A percentile compares a stretch with the other conserved stretches of the same genome.
phyloP scores from a whole-genome alignment of 2,888 invertebrate species.

The Cephus pulcher region DNA sequence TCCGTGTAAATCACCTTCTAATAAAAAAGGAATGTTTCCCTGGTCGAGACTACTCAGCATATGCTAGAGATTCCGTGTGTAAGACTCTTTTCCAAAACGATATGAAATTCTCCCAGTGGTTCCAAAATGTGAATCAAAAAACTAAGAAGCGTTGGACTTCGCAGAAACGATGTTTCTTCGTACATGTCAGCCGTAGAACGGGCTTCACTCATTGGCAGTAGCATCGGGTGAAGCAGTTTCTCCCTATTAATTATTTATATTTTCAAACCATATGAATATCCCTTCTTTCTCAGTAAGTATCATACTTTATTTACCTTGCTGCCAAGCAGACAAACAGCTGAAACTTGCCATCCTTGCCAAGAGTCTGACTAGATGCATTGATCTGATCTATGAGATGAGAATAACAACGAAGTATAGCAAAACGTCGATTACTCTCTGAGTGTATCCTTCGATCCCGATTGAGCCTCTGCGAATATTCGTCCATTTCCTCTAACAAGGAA shows the following conservation, averaged over 20 bases:
- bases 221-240: conserved; percentile 89
- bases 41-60: conserved; percentile 44
- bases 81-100: conserved; percentile 87
- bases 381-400: conserved; percentile 92
- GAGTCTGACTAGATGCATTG: conserved; percentile 82
- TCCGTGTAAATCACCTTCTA: neutral
- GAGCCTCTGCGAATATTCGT: conserved; percentile 60
- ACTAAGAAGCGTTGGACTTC: conserved; percentile 86
- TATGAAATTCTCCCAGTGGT: conserved; percentile 89
- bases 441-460: conserved; percentile 52
- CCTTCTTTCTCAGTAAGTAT: neutral
- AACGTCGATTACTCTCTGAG: conserved; percentile 56
- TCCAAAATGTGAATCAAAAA: conserved; percentile 92
- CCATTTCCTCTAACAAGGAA: conserved; percentile 75
- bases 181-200: conserved; percentile 94
- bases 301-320: conserved; percentile 75
- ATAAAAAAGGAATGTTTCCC: conserved; percentile 2
- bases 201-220: conserved; percentile 90
- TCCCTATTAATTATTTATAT: conserved; percentile 71
- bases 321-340: conserved; percentile 96
- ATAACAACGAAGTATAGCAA: conserved; percentile 85
- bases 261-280: neutral
- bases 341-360: conserved; percentile 98
- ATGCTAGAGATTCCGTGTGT: conserved; percentile 74
- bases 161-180: conserved; percentile 94